Conservation (phyloP, 2,797 vertebrate genomes). For the Epinephelus awoara region DNA sequence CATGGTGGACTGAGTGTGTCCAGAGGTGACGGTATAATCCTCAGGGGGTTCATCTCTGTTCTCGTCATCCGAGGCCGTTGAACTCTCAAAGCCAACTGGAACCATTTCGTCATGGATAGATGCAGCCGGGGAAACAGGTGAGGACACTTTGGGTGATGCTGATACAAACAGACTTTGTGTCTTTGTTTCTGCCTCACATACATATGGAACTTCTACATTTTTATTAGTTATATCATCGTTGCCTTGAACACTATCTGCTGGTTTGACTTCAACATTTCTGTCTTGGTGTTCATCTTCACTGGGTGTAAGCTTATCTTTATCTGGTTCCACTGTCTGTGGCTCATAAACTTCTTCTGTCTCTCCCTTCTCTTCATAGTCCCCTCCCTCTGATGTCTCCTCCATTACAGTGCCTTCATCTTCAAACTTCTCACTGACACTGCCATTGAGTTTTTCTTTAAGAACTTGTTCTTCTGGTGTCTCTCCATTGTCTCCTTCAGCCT, state of each 20-base stretch:
- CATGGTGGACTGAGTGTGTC: conserved; percentile 93
- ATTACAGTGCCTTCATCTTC: conserved; percentile 95
- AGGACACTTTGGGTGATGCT: conserved; percentile 85
- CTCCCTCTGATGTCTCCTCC: conserved; percentile 92
- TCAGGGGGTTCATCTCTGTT: conserved; percentile 91
- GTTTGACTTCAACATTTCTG: conserved; percentile 31
- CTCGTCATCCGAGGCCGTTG: conserved; percentile 94
- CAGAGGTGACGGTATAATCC: conserved; percentile 92
- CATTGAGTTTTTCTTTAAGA: conserved; percentile 87
- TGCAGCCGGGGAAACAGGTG: conserved; percentile 88
- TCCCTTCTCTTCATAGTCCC: conserved; percentile 95
- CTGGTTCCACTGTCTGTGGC: conserved; percentile 69
- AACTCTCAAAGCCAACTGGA: conserved; percentile 90
- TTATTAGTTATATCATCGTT: conserved; percentile 84
- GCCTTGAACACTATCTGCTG: conserved; percentile 58
- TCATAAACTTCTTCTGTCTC: conserved; percentile 94
- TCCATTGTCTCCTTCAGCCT: conserved; percentile 92
- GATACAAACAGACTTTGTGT: conserved; percentile 79
- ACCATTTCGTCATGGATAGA: conserved; percentile 92
- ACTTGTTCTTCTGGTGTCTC: conserved; percentile 92
- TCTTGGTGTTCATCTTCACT: conserved; percentile 62
- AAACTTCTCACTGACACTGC: conserved; percentile 90
- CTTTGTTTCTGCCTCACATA: conserved; percentile 53
- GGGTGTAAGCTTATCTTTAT: conserved; percentile 49
- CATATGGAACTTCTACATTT: conserved; percentile 69